Base-by-base conservation (phyloP, 2,888 invertebrate species). In the Plebejus melissa region DNA sequence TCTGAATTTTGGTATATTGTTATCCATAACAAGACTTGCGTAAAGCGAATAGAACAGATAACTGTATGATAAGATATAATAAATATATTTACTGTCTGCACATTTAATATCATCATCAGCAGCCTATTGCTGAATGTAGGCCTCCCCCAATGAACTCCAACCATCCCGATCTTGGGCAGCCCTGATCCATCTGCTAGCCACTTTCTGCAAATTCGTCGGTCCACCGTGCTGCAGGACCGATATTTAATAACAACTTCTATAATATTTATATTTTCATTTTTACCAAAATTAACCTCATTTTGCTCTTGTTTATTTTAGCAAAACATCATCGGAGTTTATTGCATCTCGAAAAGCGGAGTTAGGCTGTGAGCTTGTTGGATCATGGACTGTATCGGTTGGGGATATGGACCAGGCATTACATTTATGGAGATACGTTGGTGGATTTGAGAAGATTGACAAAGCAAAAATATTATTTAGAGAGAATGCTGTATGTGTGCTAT, bases 371-470 rank as follows among this genome's bases (percentile, higher is more conserved):
- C 93, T 99, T 81, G 96, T 98, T 41, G 99, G 98, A 76, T 99
- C 99, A 83, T 99, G 99, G 98, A 97, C 97, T 0, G 99, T 99
- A 1, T 96, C 97, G 75, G 98, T 98, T 60, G 99, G 99, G 57
- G 99, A 99, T 86, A 97, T 99, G 94, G 99, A 99, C 94, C 99
- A 99, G 91, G 98, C 97, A 28, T 94, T 99, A 78, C 99, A 99
- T 89, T 94, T 99, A 76, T 99, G 99, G 99, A 96, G 97, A 84
- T 99, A 98, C 87, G 97, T 96, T 13, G 98, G 98, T 74, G 99
- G 99, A 36, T 99, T 98, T 85, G 95, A 97, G 84, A 95, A 96
- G 82, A 96, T 98, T 82, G 98, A 98, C 90, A 94, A 95, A 82
- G 96, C 97, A 50, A 96, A 97, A 84, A 93, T 94, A 79, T 87